These are phyloP conservation scores for Rhadinocentrus ornatus DNA, from an alignment of 2,797 vertebrate species.

Conservation along the genomic window DNA sequence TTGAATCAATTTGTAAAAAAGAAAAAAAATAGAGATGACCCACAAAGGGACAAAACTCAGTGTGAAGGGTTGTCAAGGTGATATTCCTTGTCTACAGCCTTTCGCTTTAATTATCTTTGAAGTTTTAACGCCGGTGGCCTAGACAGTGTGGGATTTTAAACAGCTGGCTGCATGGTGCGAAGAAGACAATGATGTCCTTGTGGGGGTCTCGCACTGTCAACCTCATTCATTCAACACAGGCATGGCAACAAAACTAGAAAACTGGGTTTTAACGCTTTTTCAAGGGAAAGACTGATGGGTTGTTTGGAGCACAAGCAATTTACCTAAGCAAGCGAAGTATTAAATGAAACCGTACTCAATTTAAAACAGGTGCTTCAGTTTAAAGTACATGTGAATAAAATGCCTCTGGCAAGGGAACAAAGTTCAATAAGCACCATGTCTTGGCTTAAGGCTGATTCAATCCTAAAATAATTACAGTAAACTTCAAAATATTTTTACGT, in stretches of 20 bases:
- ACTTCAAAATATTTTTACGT: too few relatives aligned
- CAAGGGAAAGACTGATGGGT: conserved; percentile 39
- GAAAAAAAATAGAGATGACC: conserved; percentile 61
- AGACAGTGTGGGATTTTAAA: conserved; percentile 58
- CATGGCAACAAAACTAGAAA: conserved; percentile 33
- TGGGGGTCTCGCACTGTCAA: conserved; percentile 48
- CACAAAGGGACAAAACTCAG: conserved; percentile 71
- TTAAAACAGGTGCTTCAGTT: conserved; percentile 16
- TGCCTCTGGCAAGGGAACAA: conserved; percentile 15
- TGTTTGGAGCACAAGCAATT: conserved; percentile 22
- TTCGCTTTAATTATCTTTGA: conserved; percentile 80
- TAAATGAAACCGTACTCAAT: too few relatives aligned
- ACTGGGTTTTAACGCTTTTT: conserved; percentile 17
- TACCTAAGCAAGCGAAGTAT: neutral
- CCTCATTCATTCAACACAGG: conserved; percentile 40
- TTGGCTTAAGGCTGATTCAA: too few relatives aligned
- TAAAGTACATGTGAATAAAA: conserved; percentile 27
- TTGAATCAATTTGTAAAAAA: conserved; percentile 64
- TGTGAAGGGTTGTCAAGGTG: conserved; percentile 75
- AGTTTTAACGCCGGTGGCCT: conserved; percentile 71
- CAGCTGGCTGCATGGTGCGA: conserved; percentile 43
- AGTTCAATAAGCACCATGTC: conserved; percentile 28
- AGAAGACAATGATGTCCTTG: conserved; percentile 45
- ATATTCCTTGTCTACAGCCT: conserved; percentile 75
- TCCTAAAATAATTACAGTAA: too few relatives aligned